phyloP scores from a whole-genome alignment of 2,113 vertebrate species.

The Paralichthys olivaceus region DNA sequence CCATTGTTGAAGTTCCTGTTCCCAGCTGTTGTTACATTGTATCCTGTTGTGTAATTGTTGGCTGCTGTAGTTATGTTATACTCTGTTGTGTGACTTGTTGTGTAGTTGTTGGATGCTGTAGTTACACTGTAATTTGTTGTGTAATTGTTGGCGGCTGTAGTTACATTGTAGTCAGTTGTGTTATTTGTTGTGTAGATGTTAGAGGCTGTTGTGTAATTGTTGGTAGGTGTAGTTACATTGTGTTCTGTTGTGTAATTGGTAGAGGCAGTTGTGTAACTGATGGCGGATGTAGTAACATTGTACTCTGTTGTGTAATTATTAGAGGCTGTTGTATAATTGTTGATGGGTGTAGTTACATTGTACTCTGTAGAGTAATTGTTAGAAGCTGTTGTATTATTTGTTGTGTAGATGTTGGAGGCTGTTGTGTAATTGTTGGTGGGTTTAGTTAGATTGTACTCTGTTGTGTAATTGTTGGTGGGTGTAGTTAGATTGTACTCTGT shows the following conservation, averaged over 20 bases:
- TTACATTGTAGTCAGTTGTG: not conserved
- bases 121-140: not conserved
- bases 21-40: not conserved
- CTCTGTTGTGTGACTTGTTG: not conserved
- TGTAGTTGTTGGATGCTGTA: not conserved
- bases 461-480: not conserved
- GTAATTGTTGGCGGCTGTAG: not conserved
- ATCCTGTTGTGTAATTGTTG: not conserved
- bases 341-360: not conserved
- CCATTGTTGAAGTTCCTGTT: not conserved
- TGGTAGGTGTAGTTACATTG: not conserved
- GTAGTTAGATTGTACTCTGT: not conserved
- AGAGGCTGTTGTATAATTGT: not conserved
- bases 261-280: not conserved
- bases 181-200: not conserved
- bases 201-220: not conserved
- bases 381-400: too few species aligned
- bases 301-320: not conserved
- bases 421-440: not conserved
- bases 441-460: too few species aligned
- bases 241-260: not conserved
- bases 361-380: not conserved
- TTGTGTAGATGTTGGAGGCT: not conserved
- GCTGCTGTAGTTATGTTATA: not conserved
- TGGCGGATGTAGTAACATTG: fast-evolving